Evolutionary conservation across 1,140 invertebrate species (phyloP), one percentile per base, ranked within the genome.

Genomic region (Papilio helenus): DNA sequence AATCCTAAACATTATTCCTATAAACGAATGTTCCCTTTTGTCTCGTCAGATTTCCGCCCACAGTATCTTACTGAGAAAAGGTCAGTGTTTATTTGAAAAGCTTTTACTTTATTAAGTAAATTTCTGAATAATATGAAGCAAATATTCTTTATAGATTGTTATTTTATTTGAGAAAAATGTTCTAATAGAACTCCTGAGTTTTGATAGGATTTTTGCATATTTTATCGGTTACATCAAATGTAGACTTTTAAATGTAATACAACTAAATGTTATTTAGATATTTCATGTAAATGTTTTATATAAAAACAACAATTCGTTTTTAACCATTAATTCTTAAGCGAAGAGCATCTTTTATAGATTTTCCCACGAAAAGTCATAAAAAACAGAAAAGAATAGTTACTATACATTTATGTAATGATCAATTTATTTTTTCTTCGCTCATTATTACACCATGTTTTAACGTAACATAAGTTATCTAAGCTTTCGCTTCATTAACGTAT

Each of bases 61-160:
- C 58, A 61, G 20, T 61, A 26, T 61, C 20, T 61, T 61, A 61
- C 58, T 61, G 58, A 61, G 58, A 61, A 61, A 61, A 61, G 20
- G 23, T 61, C 58, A 61, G 20, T 26, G 23, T 61, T 55, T 55
- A 55, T 55, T 55, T 55, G 51, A 55, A 55, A 55, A 55, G 18
- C 51, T 55, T 8, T 55, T 55, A 55, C 51, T 55, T 8, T 55
- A 55, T 55, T 20, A 55, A 55, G 51, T 55, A 55, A 55, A 55
- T 55, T 20, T 55, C 51, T 20, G 7, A 20, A 55, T 20, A 55
- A 55, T 20, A 55, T 55, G 2, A 55, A 55, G 18, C 51, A 20
- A 9, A 20, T 3, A 16, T 14, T 55, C n/a, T 55, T 20, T n/a
- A 55, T 55, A 55, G n/a, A 55, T 20, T 55, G 51, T 18, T 55